Evolutionary conservation across 2,113 vertebrate genomes (phyloP).

Genomic region (Poeciliopsis retropinna): DNA sequence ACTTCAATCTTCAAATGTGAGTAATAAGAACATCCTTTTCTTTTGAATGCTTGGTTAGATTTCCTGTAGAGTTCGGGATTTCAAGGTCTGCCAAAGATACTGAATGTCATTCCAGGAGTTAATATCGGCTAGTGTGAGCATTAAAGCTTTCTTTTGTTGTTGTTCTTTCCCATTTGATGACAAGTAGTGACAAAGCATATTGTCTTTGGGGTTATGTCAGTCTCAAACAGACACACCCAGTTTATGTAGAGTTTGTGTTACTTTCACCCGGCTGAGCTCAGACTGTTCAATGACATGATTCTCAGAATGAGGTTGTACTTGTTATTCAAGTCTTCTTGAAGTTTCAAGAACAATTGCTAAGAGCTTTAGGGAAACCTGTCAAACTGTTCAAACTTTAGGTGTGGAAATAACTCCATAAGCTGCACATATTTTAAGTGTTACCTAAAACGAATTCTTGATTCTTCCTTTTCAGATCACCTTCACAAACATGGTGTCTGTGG

Average conservation of each 20-base stretch:
- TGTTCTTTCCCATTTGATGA: not conserved
- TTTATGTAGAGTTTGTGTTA: not conserved
- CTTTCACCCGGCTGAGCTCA: not conserved
- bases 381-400: not conserved
- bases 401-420: not conserved
- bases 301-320: slow-evolving; percentile 43
- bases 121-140: not conserved
- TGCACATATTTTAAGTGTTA: not conserved
- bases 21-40: slow-evolving; percentile 47
- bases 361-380: not conserved
- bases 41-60: not conserved
- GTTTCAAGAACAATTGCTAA: not conserved
- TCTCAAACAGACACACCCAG: not conserved
- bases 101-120: not conserved
- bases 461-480: slow-evolving; percentile 87
- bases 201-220: not conserved
- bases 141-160: not conserved
- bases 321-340: slow-evolving; percentile 1
- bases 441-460: not conserved
- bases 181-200: slow-evolving; percentile 14
- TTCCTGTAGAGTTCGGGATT: not conserved
- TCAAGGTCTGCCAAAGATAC: not conserved
- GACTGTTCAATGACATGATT: not conserved
- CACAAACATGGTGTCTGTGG: slow-evolving; percentile 96
- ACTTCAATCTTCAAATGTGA: slow-evolving; percentile 93